phyloP scores from a whole-genome alignment of 2,113 vertebrate genomes.

The Macquaria australasica region DNA sequence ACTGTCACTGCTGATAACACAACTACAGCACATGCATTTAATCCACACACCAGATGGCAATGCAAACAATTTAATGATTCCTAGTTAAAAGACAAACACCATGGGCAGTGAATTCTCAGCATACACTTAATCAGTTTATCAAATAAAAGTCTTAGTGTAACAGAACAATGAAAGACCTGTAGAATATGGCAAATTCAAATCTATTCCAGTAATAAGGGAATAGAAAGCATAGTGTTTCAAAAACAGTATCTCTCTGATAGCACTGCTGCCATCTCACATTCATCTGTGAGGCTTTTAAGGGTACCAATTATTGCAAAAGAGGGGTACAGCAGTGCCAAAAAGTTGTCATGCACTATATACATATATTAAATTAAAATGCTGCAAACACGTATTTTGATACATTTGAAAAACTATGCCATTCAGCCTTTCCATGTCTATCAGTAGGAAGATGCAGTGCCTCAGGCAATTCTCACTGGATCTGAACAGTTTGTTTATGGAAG shows the following conservation, averaged over 20 bases:
- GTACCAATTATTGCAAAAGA: not conserved
- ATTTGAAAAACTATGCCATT: constrained; percentile 4
- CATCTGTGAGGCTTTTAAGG: not conserved
- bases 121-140: constrained; percentile 24
- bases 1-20: constrained; percentile 46
- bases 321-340: not conserved
- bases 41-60: constrained; percentile 44
- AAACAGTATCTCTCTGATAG: not conserved
- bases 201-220: not conserved
- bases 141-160: constrained; percentile 5
- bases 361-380: not conserved
- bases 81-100: constrained; percentile 38
- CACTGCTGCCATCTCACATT: not conserved
- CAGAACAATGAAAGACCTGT: not conserved
- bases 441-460: constrained; percentile 10
- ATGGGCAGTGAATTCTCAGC: constrained; percentile 7
- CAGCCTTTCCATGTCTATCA: not conserved
- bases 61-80: constrained; percentile 25
- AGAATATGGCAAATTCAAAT: not conserved
- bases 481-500: constrained; percentile 1
- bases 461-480: not conserved
- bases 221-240: not conserved
- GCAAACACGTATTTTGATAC: not conserved
- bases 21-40: constrained; percentile 28
- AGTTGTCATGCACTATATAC: not conserved